These are phyloP conservation scores for Nematopogon swammerdamellus DNA, from an alignment of 2,888 invertebrate genomes.

Conservation along the genomic window DNA sequence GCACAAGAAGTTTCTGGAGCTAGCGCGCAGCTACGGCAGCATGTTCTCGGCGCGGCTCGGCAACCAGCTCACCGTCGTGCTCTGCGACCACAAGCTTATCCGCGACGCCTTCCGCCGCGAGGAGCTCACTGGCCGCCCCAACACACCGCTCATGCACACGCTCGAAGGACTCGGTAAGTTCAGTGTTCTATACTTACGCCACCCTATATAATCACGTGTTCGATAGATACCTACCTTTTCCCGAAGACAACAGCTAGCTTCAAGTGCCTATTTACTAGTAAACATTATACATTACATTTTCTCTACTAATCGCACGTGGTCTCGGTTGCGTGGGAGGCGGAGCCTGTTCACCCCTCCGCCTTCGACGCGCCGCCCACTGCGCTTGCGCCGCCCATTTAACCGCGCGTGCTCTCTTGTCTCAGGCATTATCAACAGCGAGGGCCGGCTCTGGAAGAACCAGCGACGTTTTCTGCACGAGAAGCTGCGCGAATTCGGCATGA, in stretches of 20 bases:
- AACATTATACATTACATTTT: no score
- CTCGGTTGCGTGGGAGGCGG: constrained; percentile 15
- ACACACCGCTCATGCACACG: constrained; percentile 80
- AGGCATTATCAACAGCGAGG: constrained; percentile 90
- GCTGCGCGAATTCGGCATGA: constrained; percentile 83
- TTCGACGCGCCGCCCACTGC: constrained; percentile 16
- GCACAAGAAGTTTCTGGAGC: constrained; percentile 73
- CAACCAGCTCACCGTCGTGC: constrained; percentile 77
- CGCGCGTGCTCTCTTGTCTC: constrained; percentile 21
- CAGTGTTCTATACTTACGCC: no score
- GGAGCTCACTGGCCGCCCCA: constrained; percentile 85
- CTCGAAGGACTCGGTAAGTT: constrained; percentile 87
- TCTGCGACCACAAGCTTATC: constrained; percentile 83
- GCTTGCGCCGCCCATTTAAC: constrained; percentile 31
- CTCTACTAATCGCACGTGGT: constrained; percentile 3
- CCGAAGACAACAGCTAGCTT: no score
- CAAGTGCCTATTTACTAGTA: no score
- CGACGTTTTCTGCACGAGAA: constrained; percentile 84
- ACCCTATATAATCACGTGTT: no score
- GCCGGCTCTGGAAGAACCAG: constrained; percentile 88
- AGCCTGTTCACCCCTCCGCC: constrained; percentile 20
- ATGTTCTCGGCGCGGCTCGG: constrained; percentile 81
- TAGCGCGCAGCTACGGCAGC: constrained; percentile 76
- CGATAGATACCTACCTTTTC: no score
- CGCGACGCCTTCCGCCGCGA: constrained; percentile 82